Evolutionary conservation across 2,113 vertebrate genomes (phyloP).

Genomic region (Poeciliopsis prolifica): DNA sequence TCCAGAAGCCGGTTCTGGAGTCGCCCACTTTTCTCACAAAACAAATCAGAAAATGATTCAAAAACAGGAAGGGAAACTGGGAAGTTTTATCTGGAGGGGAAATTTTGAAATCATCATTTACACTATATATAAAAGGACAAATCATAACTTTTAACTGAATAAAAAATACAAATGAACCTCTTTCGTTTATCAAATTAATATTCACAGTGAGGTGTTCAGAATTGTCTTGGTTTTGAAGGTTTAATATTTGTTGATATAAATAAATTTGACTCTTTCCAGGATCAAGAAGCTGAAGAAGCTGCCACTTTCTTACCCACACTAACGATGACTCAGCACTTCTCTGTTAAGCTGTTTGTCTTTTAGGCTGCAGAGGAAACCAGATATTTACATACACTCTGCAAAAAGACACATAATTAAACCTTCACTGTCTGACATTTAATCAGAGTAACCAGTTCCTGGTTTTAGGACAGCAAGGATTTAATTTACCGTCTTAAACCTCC

Average conservation of each 20-base stretch:
- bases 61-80: neutral
- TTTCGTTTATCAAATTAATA: neutral
- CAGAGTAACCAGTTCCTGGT: too few relatives aligned
- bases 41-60: neutral
- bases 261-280: neutral
- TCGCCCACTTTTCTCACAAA: conserved; percentile 34
- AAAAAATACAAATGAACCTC: neutral
- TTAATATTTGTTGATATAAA: too few relatives aligned
- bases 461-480: too few relatives aligned
- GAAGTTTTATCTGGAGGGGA: neutral
- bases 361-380: too few relatives aligned
- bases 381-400: too few relatives aligned
- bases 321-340: neutral
- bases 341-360: neutral
- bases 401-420: too few relatives aligned
- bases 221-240: neutral
- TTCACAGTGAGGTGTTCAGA: neutral
- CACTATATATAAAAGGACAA: neutral
- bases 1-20: neutral
- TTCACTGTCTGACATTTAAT: too few relatives aligned
- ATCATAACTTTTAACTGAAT: neutral
- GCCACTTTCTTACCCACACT: neutral
- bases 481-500: too few relatives aligned
- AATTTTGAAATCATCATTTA: neutral
- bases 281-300: neutral